Percentiles rank a stretch among this genome's conserved stretches.
These are phyloP conservation scores for Saxicola maurus DNA, from an alignment of 2,797 vertebrate genomes.

Conservation along the genomic window DNA sequence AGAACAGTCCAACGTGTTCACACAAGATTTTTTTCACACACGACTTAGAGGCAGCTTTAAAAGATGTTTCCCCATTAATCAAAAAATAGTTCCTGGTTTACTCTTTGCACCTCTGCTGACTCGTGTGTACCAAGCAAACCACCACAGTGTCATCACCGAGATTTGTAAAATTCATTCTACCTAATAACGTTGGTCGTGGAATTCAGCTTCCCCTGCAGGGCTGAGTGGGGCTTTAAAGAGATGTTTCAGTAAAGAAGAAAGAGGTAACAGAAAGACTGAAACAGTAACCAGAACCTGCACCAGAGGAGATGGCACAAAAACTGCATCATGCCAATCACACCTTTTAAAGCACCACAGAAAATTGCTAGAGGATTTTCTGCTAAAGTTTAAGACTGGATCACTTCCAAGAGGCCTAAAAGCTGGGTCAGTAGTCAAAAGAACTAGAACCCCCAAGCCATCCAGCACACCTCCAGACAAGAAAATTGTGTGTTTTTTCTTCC, in stretches of 20 bases:
- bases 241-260: not conserved
- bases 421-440: not conserved
- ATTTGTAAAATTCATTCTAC: not conserved
- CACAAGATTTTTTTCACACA: not conserved
- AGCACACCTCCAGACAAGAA: not conserved
- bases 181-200: not conserved
- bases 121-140: not conserved
- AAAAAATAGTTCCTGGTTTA: not conserved
- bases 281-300: not conserved
- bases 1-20: not conserved
- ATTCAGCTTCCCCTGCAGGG: not conserved
- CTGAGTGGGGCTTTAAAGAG: not conserved
- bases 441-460: not conserved
- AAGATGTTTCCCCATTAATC: not conserved
- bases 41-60: not conserved
- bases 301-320: not conserved
- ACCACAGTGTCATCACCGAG: not conserved
- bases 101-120: not conserved
- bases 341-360: not conserved
- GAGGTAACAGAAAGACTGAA: not conserved
- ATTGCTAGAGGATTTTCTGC: not conserved
- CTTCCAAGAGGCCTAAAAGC: not conserved
- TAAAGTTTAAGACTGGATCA: not conserved
- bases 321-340: not conserved
- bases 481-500: not conserved